Percentiles rank a stretch among this genome's conserved stretches.
These are phyloP conservation scores for Ammospiza caudacuta DNA, from an alignment of 2,113 vertebrate genomes.

Conservation along the genomic window DNA sequence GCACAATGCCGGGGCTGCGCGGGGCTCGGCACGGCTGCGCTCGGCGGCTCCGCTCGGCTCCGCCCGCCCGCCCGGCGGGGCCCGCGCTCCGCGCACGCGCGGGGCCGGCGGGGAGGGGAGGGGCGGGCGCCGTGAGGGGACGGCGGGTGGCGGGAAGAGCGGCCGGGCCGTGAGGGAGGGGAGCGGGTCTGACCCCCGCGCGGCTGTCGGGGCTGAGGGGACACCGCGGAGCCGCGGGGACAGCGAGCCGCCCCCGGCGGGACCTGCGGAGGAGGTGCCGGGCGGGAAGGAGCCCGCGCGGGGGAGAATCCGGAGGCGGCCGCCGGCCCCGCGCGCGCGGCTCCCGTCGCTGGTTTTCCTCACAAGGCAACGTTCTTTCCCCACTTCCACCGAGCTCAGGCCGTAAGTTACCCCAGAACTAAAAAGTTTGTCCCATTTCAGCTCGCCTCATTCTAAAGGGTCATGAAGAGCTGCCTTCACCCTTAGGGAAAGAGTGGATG, in stretches of 20 bases:
- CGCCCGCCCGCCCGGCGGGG: too few species aligned
- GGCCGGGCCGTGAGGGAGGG: neutral
- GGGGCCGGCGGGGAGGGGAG: neutral
- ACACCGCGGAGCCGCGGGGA: neutral
- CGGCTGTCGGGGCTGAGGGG: neutral
- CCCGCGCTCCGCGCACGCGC: too few species aligned
- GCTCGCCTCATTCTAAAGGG: too few species aligned
- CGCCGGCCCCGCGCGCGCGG: neutral
- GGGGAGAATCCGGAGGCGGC: neutral
- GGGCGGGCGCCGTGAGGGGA: neutral
- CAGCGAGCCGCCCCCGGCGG: neutral
- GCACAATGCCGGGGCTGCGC: too few species aligned
- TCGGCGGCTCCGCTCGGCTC: too few species aligned
- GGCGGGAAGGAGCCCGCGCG: too few species aligned
- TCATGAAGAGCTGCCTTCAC: neutral
- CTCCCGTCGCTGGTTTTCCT: neutral
- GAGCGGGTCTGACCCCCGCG: rapidly evolving
- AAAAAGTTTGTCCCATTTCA: neutral
- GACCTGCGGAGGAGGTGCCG: neutral
- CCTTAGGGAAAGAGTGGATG: neutral
- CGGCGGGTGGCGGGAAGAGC: neutral
- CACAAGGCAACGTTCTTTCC: neutral
- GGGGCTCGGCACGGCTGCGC: too few species aligned
- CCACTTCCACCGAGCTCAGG: neutral
- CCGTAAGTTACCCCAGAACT: neutral